Evolutionary conservation across 2,888 invertebrate species (phyloP), one percentile per base, ranked within the genome.

Genomic region (Aromia moschata): DNA sequence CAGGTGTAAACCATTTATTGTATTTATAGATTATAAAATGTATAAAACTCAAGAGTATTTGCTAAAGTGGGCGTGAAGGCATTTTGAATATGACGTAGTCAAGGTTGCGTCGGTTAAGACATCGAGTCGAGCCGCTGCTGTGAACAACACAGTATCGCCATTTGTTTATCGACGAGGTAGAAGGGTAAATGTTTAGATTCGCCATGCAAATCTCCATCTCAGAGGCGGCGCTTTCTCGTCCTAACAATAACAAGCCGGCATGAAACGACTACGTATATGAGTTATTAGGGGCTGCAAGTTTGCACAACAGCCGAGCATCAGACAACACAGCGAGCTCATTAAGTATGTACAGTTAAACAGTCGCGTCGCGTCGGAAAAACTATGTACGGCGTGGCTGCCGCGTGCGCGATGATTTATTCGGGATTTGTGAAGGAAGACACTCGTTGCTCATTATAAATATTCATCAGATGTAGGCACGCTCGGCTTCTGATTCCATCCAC

Each of bases 181-280:
- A 12, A 57, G 59, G 46, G 60, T 60, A 59, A 61, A 60, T 58
- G 47, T 60, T 65, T 51, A 41, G 53, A 61, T 61, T 61, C 65
- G 63, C 60, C 63, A 63, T 65, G 63, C 61, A 65, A 65, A 65
- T 65, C 60, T 58, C 37, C 41, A 20, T 37, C 56, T 57, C 49
- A 31, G 40, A 41, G 17, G 56, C 44, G 38, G 30, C 49, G 25
- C 11, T 36, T 30, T 25, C 40, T 14, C 25, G 16, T 25, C 20
- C 37, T 49, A 49, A 49, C 49, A 49, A 25, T 25, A 38, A 45
- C 31, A 45, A 25, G 25, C 49, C 12, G 17, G 20, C 38, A 38
- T 49, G 37, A 37, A 49, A 40, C 49, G 49, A 15, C 49, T 38
- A n/a, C n/a, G n/a, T n/a, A 25, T 20, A 25, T 30, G 25, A 45